Conservation (phyloP, 2,888 invertebrate species). For the Priocnemis perturbator region DNA sequence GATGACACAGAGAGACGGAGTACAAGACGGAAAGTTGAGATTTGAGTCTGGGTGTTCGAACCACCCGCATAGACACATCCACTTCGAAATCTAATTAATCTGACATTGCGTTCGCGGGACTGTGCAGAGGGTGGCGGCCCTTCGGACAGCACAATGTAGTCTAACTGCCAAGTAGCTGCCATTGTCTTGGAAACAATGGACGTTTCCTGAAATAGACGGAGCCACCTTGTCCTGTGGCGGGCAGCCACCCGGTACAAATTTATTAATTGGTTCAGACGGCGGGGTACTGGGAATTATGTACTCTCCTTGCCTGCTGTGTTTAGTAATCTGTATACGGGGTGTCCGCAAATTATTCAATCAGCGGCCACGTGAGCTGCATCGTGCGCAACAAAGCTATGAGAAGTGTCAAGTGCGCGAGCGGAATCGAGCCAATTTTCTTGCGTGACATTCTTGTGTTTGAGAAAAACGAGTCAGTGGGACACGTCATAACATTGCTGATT, state of each 20-base stretch:
- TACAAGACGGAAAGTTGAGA: background rate
- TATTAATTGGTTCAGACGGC: slow-evolving; percentile 64
- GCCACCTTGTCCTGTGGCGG: slow-evolving; percentile 46
- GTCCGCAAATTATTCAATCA: no score
- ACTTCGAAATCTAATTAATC: slow-evolving; percentile 63
- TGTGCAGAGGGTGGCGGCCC: slow-evolving; percentile 41
- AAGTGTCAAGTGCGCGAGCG: no score
- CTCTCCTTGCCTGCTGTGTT: background rate
- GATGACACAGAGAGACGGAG: no score
- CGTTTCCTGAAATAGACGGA: slow-evolving; percentile 57
- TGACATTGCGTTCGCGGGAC: slow-evolving; percentile 45
- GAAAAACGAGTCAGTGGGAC: no score
- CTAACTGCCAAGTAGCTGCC: slow-evolving; percentile 61
- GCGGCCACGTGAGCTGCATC: no score
- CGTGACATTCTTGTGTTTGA: no score
- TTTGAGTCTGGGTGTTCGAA: background rate
- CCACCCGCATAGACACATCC: slow-evolving; percentile 27
- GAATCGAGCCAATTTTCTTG: no score
- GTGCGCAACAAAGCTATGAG: no score
- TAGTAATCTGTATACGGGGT: no score
- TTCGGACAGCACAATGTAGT: slow-evolving; percentile 58
- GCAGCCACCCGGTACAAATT: slow-evolving; percentile 64
- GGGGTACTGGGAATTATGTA: slow-evolving; percentile 45
- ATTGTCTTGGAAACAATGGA: slow-evolving; percentile 65
- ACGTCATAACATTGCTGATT: no score